A percentile compares a stretch with the other conserved stretches of the same genome.
phyloP scores from a whole-genome alignment of 2,888 invertebrate species.

The Clitarchus hookeri region DNA sequence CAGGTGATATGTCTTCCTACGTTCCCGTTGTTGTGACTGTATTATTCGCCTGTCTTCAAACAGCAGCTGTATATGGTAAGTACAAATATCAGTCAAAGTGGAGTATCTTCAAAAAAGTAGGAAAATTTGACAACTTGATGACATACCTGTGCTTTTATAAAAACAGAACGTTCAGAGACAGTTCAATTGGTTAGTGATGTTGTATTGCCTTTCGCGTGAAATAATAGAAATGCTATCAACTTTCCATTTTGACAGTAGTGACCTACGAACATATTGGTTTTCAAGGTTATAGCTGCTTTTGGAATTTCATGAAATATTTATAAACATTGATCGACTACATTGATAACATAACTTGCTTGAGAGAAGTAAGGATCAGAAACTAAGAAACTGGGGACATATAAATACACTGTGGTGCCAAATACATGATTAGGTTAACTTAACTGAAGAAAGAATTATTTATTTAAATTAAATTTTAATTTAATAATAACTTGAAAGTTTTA shows the following conservation, averaged over 20 bases:
- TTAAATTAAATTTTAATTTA: no score
- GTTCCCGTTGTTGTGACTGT: slow-evolving; percentile 24
- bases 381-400: no score
- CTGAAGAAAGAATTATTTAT: no score
- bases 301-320: background rate
- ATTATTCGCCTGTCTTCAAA: slow-evolving; percentile 39
- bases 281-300: background rate
- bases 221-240: background rate
- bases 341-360: background rate
- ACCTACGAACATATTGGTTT: background rate
- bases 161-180: background rate
- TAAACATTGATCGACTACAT: background rate
- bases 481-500: no score
- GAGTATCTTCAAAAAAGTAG: background rate
- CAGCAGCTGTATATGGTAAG: slow-evolving; percentile 40
- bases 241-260: slow-evolving; percentile 2
- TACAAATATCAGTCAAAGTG: slow-evolving; percentile 9
- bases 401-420: no score
- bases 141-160: background rate
- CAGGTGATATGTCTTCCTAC: slow-evolving; percentile 42
- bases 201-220: background rate
- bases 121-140: background rate
- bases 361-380: no score
- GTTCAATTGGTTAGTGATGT: background rate
- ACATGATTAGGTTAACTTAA: no score